These are phyloP conservation scores for Apotomis betuletana DNA, from an alignment of 2,888 invertebrate genomes.

Conservation along the genomic window DNA sequence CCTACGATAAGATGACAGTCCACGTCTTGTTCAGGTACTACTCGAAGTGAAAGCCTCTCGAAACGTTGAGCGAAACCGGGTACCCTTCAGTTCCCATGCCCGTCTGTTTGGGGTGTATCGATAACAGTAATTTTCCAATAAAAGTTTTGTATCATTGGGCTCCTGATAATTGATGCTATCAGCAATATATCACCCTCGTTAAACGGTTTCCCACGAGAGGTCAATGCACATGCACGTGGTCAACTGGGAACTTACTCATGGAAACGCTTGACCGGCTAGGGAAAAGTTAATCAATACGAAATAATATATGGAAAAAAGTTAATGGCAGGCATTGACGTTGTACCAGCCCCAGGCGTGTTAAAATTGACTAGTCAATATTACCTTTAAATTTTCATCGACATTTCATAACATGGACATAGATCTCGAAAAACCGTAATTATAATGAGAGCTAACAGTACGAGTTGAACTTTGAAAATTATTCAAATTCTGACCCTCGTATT, in stretches of 20 bases:
- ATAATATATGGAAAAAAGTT: not conserved
- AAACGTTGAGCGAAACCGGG: conserved; percentile 3
- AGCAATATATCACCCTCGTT: conserved; percentile 72
- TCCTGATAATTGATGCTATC: conserved; percentile 74
- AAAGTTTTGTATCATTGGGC: conserved; percentile 42
- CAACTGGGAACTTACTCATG: conserved; percentile 46
- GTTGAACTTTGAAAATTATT: not conserved
- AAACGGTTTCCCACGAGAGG: conserved; percentile 73
- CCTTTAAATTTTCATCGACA: too few species aligned
- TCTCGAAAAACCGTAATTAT: not conserved
- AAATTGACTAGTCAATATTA: not conserved
- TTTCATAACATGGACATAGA: too few species aligned
- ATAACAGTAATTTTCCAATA: conserved; percentile 63
- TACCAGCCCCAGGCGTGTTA: not conserved
- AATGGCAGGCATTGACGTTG: not conserved
- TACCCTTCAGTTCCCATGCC: conserved; percentile 54
- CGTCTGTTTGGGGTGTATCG: conserved; percentile 50
- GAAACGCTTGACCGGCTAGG: conserved; percentile 25
- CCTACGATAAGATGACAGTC: conserved; percentile 27
- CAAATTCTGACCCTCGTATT: not conserved
- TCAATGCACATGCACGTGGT: conserved; percentile 53
- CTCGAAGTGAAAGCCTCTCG: conserved; percentile 7
- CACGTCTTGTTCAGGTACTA: not conserved
- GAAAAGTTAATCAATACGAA: conserved; percentile 7
- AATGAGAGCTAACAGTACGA: not conserved